Conservation (phyloP, 2,797 vertebrate genomes). For the Leuciscus waleckii region DNA sequence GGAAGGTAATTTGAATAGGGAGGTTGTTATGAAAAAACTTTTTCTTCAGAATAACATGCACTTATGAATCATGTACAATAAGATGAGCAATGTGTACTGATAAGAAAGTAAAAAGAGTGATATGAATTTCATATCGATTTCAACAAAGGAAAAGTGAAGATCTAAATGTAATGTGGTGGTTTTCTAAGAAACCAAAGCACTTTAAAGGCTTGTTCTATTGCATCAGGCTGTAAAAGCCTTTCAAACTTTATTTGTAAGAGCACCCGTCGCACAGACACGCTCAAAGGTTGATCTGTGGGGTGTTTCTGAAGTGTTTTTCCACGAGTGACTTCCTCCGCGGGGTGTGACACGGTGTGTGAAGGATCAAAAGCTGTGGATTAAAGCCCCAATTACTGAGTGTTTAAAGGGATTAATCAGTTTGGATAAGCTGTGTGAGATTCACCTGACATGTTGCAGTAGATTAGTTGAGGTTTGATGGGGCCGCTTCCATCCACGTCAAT, state of each 20-base stretch:
- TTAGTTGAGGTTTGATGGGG: constrained; percentile 84
- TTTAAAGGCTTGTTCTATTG: not conserved
- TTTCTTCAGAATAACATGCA: not conserved
- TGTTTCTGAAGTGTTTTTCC: not conserved
- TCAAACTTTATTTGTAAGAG: not conserved
- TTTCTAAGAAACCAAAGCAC: not conserved
- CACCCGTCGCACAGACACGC: not conserved
- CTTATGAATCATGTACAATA: not conserved
- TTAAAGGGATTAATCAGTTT: constrained; percentile 20
- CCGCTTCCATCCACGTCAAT: constrained; percentile 95
- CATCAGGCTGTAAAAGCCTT: not conserved
- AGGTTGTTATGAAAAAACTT: not conserved
- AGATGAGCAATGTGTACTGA: not conserved
- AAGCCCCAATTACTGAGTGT: constrained; percentile 19
- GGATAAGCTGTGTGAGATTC: constrained; percentile 61
- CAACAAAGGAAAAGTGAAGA: not conserved
- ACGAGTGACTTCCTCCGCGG: not conserved
- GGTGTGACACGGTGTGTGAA: not conserved
- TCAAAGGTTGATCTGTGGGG: not conserved
- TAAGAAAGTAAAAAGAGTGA: not conserved
- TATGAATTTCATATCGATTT: not conserved
- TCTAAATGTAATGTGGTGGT: not conserved
- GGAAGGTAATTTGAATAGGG: too few species aligned
- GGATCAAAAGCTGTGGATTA: constrained; percentile 31
- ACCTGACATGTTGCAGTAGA: constrained; percentile 98